Evolutionary conservation across 2,888 invertebrate species (phyloP).

Genomic region (Nemurella pictetii): DNA sequence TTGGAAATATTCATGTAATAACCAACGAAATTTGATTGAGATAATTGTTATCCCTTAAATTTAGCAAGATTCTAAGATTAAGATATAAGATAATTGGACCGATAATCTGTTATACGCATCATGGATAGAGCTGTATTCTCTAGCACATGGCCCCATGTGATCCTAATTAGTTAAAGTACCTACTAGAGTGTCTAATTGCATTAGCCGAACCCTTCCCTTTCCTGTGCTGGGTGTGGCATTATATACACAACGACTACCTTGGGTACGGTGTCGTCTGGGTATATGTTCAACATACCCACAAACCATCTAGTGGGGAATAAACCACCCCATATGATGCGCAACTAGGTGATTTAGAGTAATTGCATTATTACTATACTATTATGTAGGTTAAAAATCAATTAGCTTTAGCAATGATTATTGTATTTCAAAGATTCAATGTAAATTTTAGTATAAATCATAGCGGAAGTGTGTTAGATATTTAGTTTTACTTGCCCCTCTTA

Average conservation of each 20-base stretch:
- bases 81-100: slow-evolving; percentile 13
- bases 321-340: background rate
- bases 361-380: background rate
- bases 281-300: slow-evolving; percentile 9
- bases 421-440: too few species aligned
- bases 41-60: background rate
- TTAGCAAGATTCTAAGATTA: background rate
- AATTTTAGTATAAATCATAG: too few species aligned
- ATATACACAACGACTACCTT: background rate
- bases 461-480: too few species aligned
- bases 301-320: background rate
- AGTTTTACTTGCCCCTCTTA: too few species aligned
- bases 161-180: slow-evolving; percentile 29
- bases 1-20: background rate
- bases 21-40: slow-evolving; percentile 11
- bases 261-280: background rate
- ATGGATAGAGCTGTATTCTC: background rate
- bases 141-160: slow-evolving; percentile 26
- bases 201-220: slow-evolving; percentile 17
- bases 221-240: slow-evolving; percentile 18
- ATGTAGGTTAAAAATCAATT: background rate
- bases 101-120: slow-evolving; percentile 14
- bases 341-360: background rate
- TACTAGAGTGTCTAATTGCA: slow-evolving; percentile 28
- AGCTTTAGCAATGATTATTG: too few species aligned